These are phyloP conservation scores for Cybosia mesomella DNA, from an alignment of 2,888 invertebrate species.

Conservation along the genomic window DNA sequence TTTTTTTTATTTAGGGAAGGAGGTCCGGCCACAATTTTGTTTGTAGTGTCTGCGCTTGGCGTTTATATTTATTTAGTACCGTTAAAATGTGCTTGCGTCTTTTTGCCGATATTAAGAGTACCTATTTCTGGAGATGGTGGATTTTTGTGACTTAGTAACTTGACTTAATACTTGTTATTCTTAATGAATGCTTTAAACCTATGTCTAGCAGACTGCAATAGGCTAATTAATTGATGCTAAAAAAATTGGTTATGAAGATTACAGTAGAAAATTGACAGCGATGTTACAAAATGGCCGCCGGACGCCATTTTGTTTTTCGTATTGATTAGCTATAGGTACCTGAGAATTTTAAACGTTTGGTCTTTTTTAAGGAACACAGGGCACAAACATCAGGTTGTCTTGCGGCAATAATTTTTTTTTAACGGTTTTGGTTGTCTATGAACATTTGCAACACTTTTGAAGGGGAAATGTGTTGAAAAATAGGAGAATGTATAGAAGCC, in stretches of 20 bases:
- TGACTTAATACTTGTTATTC: too few species aligned
- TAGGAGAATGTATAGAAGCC: too few species aligned
- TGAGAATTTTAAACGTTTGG: background rate
- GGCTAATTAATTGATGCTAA: background rate
- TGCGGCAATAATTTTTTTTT: too few species aligned
- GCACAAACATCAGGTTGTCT: background rate
- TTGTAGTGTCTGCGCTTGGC: background rate
- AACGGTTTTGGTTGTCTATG: too few species aligned
- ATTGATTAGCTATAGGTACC: background rate
- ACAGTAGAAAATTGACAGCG: background rate
- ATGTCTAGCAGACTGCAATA: background rate
- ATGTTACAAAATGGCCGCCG: background rate
- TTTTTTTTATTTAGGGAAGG: background rate
- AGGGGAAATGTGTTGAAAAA: background rate
- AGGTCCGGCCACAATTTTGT: background rate
- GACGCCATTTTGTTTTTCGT: constrained; percentile 2
- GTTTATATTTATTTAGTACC: background rate
- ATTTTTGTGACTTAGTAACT: background rate
- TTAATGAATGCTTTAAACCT: too few species aligned
- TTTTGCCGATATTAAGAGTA: background rate
- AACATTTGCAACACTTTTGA: background rate
- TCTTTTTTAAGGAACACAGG: background rate
- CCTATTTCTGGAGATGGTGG: background rate
- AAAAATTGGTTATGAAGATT: background rate
- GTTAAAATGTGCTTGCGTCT: background rate